Conservation (phyloP, 2,888 invertebrate genomes). For the Amblyjoppa proteus region DNA sequence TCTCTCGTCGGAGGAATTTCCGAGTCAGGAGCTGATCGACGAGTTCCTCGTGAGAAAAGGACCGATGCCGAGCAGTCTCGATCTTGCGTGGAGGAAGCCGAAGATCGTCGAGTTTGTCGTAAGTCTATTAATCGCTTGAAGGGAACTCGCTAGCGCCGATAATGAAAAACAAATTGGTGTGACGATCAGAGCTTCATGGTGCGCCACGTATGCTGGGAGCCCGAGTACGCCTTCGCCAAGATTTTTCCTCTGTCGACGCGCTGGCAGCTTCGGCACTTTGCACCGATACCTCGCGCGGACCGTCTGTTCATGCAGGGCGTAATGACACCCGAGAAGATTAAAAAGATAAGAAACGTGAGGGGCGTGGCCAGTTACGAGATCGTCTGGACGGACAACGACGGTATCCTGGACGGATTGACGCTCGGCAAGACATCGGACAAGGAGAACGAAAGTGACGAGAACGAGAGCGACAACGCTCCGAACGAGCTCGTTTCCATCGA, state of each 20-base stretch:
- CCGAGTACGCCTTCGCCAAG: slow-evolving; percentile 92
- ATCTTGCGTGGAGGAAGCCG: slow-evolving; percentile 89
- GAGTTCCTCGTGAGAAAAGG: slow-evolving; percentile 89
- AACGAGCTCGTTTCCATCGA: slow-evolving; percentile 89
- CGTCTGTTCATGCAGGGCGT: slow-evolving; percentile 74
- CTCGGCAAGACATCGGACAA: slow-evolving; percentile 70
- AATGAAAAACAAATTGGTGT: neutral
- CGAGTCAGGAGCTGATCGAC: slow-evolving; percentile 90
- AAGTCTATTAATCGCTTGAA: slow-evolving; percentile 75
- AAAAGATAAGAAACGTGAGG: slow-evolving; percentile 86
- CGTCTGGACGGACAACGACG: slow-evolving; percentile 88
- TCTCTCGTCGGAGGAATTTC: slow-evolving; percentile 88
- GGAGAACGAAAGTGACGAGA: slow-evolving; percentile 67
- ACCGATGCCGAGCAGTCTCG: slow-evolving; percentile 85
- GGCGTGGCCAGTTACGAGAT: slow-evolving; percentile 91
- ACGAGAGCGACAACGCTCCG: slow-evolving; percentile 78
- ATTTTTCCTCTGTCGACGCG: slow-evolving; percentile 91
- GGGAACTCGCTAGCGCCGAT: neutral
- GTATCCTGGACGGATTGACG: slow-evolving; percentile 87
- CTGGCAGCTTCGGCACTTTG: slow-evolving; percentile 89
- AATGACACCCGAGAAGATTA: slow-evolving; percentile 86
- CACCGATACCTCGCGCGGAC: slow-evolving; percentile 70
- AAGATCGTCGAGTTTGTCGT: slow-evolving; percentile 90
- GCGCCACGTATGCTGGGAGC: slow-evolving; percentile 90
- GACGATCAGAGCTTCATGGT: slow-evolving; percentile 88